Base-by-base conservation (phyloP, 2,113 vertebrate species). In the Syngnathus floridae region DNA sequence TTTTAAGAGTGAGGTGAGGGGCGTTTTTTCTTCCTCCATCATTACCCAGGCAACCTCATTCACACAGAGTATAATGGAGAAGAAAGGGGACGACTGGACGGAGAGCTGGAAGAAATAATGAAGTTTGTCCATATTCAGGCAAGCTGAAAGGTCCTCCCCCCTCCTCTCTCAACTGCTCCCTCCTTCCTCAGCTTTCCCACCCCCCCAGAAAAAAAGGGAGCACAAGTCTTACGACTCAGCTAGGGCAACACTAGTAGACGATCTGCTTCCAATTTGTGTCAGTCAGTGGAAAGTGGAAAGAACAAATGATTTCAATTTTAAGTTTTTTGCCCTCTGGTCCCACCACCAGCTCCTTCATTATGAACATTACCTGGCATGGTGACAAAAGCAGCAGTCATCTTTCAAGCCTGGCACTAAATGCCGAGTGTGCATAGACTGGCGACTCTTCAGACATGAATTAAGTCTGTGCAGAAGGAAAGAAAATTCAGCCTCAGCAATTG, bases 91-190 rank as follows among this genome's bases (percentile, higher is more conserved):
- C 82, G 90, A 89, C 86, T 87, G 89, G 87, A 90, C 88, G 81
- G 83, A 87, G 87, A 84, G 87, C 78, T 78, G 83, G 83, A 85
- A 86, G 87, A 90, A 90, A 90, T 91, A 92, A 91, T 91, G 90
- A 89, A 91, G 90, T 92, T 91, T 92, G 90, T 91, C 88, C 90
- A 91, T 92, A 91, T 92, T 91, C 90, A 91, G 85, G 88, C 80
- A 37, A 74, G 75, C 90, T 91, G 87, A 91, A 92, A 91, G 90
- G 79, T 82, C 75, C 85, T 9, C 77, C 79, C 72, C 82, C 11
- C 12, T 75, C 85, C 83, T 87, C 83, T 86, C 88, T 82, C 80
- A 74, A 86, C 76, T 83, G 72, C 70, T 81, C 74, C 80, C 76
- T 78, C 73, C 69, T 75, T 77, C 82, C 74, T 78, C 79, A 66